Conservation (phyloP, 2,888 invertebrate species). For the Leptinotarsa rubiginosa region DNA sequence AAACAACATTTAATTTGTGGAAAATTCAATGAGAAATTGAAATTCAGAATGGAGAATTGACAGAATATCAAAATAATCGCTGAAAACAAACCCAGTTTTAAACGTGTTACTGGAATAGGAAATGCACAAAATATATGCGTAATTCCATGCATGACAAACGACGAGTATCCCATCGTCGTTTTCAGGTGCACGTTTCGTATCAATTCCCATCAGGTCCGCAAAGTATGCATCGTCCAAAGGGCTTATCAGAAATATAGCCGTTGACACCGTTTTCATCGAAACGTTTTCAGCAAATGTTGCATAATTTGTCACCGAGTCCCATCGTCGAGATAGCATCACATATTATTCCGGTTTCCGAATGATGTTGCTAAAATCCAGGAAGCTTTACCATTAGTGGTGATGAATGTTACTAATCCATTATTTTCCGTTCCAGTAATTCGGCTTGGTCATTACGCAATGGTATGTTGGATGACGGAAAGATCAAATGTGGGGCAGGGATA, state of each 20-base stretch:
- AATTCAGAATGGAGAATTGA: no score
- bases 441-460: constrained; percentile 13
- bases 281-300: constrained; percentile 19
- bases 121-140: no score
- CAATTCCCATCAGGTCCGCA: not conserved
- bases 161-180: no score
- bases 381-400: constrained; percentile 36
- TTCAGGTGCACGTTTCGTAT: not conserved
- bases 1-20: no score
- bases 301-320: constrained; percentile 32
- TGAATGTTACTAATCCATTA: constrained; percentile 39
- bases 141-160: no score
- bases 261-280: not conserved
- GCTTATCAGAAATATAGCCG: constrained; percentile 1
- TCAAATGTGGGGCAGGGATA: not conserved
- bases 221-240: not conserved
- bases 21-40: no score
- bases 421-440: constrained; percentile 22
- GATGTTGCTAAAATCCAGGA: constrained; percentile 42
- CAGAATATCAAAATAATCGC: no score
- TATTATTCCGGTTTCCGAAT: constrained; percentile 32
- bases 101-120: no score
- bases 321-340: constrained; percentile 31
- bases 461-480: constrained; percentile 1
- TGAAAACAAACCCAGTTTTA: no score